phyloP scores from a whole-genome alignment of 1,140 invertebrate species.

The Diuraphis noxia region DNA sequence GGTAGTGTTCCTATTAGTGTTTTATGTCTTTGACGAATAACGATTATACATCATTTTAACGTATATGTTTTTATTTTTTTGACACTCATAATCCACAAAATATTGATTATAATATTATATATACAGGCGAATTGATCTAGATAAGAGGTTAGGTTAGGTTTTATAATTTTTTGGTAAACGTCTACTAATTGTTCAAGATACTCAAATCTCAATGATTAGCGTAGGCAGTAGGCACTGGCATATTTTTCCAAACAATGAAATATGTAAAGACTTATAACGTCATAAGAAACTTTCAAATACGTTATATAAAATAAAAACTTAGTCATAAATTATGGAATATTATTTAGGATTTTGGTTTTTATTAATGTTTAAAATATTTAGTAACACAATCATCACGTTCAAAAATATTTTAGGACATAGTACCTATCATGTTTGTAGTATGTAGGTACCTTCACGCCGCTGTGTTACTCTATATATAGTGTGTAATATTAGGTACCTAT shows the following conservation, averaged over 20 bases:
- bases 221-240: no score
- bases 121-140: background rate
- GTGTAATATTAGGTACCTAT: background rate
- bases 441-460: no score
- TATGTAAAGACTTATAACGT: background rate
- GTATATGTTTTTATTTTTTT: background rate
- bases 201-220: background rate
- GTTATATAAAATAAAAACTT: background rate
- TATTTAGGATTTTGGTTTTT: background rate
- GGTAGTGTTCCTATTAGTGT: no score
- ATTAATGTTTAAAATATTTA: background rate
- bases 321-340: background rate
- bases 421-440: background rate
- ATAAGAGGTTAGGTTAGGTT: no score
- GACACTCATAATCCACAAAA: background rate
- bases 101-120: no score
- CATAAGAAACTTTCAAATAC: background rate
- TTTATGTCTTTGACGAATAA: background rate
- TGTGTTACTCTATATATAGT: background rate
- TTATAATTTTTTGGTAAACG: background rate
- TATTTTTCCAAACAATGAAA: background rate
- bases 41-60: background rate
- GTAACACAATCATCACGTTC: background rate
- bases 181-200: background rate
- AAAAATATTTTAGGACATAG: background rate